Evolutionary conservation across 2,797 vertebrate species (phyloP).

Genomic region (Anableps anableps): DNA sequence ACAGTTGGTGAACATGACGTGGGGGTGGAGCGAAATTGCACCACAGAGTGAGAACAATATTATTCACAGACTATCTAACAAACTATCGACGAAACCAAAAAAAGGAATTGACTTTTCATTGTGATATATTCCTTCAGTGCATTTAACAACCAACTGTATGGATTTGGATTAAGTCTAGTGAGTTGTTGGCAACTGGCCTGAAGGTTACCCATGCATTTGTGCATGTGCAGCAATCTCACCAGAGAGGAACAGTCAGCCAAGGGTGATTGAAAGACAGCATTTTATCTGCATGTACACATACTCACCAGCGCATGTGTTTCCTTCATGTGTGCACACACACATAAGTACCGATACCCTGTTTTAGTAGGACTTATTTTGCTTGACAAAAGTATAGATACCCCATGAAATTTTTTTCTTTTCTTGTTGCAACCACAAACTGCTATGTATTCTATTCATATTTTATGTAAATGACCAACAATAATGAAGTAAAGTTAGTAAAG

Average conservation of each 20-base stretch:
- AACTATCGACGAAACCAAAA: not conserved
- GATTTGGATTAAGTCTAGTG: conserved; percentile 14
- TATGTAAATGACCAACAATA: not conserved
- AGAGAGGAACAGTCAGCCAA: conserved; percentile 35
- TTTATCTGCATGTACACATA: conserved; percentile 13
- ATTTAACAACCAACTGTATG: conserved; percentile 1
- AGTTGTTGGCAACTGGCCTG: conserved; percentile 41
- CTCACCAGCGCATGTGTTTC: not conserved
- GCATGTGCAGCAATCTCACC: conserved; percentile 49
- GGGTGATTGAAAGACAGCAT: conserved; percentile 26
- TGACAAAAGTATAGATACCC: not conserved
- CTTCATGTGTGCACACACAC: not conserved
- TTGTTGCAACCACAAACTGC: not conserved
- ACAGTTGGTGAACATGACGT: conserved; percentile 55
- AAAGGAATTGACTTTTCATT: not conserved
- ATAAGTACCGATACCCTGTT: not conserved
- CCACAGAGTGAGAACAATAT: conserved; percentile 31
- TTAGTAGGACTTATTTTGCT: too few species aligned
- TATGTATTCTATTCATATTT: not conserved
- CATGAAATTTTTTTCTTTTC: not conserved
- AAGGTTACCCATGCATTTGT: conserved; percentile 41
- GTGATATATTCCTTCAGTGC: too few species aligned
- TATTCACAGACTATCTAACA: conserved; percentile 13
- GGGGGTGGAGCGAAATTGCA: conserved; percentile 56
- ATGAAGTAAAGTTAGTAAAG: not conserved